Base-by-base conservation (phyloP, 2,797 vertebrate genomes). In the Phoeniculus purpureus region DNA sequence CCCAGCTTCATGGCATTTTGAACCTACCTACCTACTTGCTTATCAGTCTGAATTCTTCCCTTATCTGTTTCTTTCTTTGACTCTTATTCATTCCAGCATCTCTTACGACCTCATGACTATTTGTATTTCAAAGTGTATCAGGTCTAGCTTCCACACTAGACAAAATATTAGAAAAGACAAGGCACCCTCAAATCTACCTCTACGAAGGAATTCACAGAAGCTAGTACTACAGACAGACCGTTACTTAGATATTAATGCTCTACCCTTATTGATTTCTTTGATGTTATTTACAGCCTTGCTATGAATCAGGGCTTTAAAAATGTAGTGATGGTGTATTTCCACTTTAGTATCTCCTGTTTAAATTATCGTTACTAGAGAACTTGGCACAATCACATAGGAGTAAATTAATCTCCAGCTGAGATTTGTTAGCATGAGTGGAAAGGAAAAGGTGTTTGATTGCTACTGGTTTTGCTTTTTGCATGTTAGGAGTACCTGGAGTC, bases 101-200 rank as follows among this genome's bases (percentile, higher is more conserved):
- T 77, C 73, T 88, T 87, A 73, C 81, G 75, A 77, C 56, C 65
- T 78, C 48, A 55, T 94, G 93, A 26, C 60, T 90, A 68, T 93
- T 91, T 87, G 22, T 70, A 75, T 89, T 87, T 85, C 52, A 73
- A 87, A 74, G 45, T 31, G 11, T 56, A 79, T 87, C 81, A 81
- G 62, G 79, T 58, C 32, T 34, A 59, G 29, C 61, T 93, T 81
- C 43, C 59, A 81, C 26, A 37, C 27, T 45, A 32, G 37, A 85
- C 55, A 61, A 85, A 89, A 87, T 72, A 56, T 15, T n/a, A 45
- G 50, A 56, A 60, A 52, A 74, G 59, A 62, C n/a, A 79, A 72
- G 25, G 16, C 12, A 16, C 12, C 7, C n/a, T 81, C 56, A 40
- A 76, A 48, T 58, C 56, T 60, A 26, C 45, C 22, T 81, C 3